phyloP scores from a whole-genome alignment of 2,797 vertebrate genomes.

The Esox masquinongy region DNA sequence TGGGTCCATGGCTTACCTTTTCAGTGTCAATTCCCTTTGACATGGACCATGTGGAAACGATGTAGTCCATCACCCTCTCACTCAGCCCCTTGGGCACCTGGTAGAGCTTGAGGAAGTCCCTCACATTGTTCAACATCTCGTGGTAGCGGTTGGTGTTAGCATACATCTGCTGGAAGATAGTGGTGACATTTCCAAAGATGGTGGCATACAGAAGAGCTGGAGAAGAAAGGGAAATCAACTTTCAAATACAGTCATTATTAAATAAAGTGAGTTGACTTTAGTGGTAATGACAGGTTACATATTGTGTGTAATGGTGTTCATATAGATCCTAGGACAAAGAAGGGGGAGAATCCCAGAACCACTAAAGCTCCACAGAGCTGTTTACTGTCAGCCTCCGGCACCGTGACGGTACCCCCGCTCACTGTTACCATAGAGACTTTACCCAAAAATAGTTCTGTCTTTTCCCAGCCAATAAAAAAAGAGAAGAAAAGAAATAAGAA shows the following conservation, averaged over 20 bases:
- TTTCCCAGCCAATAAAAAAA: slow-evolving; percentile 35
- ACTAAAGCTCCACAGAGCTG: slow-evolving; percentile 2
- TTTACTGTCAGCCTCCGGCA: slow-evolving; percentile 19
- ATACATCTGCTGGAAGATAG: slow-evolving; percentile 99
- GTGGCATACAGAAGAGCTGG: slow-evolving; percentile 97
- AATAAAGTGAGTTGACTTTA: not conserved
- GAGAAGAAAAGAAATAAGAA: slow-evolving; percentile 28
- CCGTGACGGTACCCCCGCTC: slow-evolving; percentile 2
- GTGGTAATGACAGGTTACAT: not conserved
- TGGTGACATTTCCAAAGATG: slow-evolving; percentile 97
- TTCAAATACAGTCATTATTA: not conserved
- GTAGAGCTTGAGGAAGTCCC: slow-evolving; percentile 96
- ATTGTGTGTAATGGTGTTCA: not conserved
- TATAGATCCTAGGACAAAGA: not conserved
- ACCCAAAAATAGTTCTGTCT: slow-evolving; percentile 49
- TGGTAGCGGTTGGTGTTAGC: slow-evolving; percentile 98
- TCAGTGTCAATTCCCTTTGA: slow-evolving; percentile 97
- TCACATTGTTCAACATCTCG: slow-evolving; percentile 95
- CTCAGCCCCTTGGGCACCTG: slow-evolving; percentile 97
- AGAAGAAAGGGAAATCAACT: slow-evolving; percentile 29
- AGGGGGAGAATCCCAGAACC: slow-evolving; percentile 1
- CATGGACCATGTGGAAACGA: slow-evolving; percentile 98
- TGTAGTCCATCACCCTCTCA: slow-evolving; percentile 97
- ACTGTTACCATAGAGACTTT: slow-evolving; percentile 49
- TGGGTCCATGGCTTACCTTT: slow-evolving; percentile 77